Evolutionary conservation across 2,888 invertebrate species (phyloP).

Genomic region (Hecatera dysodea): DNA sequence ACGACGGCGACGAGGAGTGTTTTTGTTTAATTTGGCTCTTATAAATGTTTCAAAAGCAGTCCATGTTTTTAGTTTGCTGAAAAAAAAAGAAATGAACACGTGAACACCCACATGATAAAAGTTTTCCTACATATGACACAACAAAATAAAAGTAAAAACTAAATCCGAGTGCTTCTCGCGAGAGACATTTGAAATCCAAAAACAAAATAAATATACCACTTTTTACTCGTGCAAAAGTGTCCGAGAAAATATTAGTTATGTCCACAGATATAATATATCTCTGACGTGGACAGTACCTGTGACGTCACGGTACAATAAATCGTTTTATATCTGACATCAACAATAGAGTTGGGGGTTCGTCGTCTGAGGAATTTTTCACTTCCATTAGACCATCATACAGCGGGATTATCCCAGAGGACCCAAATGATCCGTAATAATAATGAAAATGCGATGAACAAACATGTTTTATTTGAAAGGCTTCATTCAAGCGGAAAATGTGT

Average conservation of each 20-base stretch:
- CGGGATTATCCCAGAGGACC: slow-evolving; percentile 22
- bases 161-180: not conserved
- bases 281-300: slow-evolving; percentile 60
- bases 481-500: slow-evolving; percentile 18
- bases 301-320: slow-evolving; percentile 64
- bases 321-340: slow-evolving; percentile 53
- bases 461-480: slow-evolving; percentile 49
- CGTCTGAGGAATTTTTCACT: slow-evolving; percentile 44
- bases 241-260: slow-evolving; percentile 22
- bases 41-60: not conserved
- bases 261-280: slow-evolving; percentile 61
- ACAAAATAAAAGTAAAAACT: slow-evolving; percentile 19
- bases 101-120: not conserved
- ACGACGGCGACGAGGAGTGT: slow-evolving; percentile 4
- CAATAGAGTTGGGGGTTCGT: slow-evolving; percentile 22
- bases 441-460: slow-evolving; percentile 56
- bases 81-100: not conserved
- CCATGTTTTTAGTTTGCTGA: not conserved
- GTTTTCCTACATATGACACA: not conserved
- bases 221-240: slow-evolving; percentile 39
- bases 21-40: slow-evolving; percentile 13
- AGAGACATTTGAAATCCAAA: slow-evolving; percentile 17
- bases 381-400: slow-evolving; percentile 50
- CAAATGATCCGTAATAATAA: slow-evolving; percentile 42
- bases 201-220: slow-evolving; percentile 23